Conservation (phyloP, 1,140 invertebrate species). For the Saxidomus purpurata region DNA sequence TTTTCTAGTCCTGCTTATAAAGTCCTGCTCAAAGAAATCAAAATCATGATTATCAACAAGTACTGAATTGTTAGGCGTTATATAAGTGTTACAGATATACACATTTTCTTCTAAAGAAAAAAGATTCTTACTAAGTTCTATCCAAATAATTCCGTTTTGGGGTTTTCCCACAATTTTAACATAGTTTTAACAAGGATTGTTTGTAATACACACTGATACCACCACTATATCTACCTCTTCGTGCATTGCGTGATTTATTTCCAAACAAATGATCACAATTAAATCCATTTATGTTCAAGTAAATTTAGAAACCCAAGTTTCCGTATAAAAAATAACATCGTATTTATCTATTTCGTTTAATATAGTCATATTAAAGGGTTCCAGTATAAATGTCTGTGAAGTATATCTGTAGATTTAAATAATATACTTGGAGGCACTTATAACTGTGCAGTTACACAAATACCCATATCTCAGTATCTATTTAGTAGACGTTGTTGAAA, state of each 20-base stretch:
- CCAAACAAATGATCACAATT: constrained; percentile 6
- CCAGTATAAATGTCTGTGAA: too few species aligned
- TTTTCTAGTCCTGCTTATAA: too few species aligned
- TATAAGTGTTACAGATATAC: constrained; percentile 21
- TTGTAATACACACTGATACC: too few species aligned
- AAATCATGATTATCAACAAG: neutral
- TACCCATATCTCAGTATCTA: too few species aligned
- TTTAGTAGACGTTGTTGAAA: too few species aligned
- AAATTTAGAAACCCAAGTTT: constrained; percentile 27
- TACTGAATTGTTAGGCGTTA: neutral
- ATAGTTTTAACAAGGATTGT: neutral
- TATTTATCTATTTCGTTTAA: too few species aligned
- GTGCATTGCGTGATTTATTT: too few species aligned
- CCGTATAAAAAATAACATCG: neutral
- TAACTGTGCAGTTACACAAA: too few species aligned
- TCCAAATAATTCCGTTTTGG: constrained; percentile 1
- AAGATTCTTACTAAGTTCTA: constrained; percentile 1
- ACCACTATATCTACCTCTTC: constrained; percentile 15
- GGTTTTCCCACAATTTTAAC: neutral
- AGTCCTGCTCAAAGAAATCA: constrained; percentile 43
- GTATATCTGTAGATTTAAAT: too few species aligned
- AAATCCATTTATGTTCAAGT: constrained; percentile 1
- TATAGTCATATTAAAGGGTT: too few species aligned
- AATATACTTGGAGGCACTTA: too few species aligned
- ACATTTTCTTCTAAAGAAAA: constrained; percentile 12